Evolutionary conservation across 2,113 vertebrate species (phyloP).

Genomic region (Sander lucioperca): DNA sequence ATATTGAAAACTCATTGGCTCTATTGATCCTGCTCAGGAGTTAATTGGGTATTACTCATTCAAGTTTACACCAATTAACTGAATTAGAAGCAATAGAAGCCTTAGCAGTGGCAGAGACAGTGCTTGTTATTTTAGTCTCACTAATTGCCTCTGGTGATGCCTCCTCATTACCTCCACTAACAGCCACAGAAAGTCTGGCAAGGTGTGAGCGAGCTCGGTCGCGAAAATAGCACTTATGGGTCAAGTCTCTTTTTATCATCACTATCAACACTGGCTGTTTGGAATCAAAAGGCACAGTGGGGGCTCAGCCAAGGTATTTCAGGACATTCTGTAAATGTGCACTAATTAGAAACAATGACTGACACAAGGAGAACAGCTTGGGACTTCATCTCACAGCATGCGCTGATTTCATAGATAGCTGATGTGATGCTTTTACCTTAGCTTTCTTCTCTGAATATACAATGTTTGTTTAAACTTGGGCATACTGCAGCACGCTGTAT

Average conservation of each 20-base stretch:
- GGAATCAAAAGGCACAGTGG: constrained; percentile 63
- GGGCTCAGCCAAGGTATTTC: constrained; percentile 53
- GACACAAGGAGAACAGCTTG: constrained; percentile 62
- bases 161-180: constrained; percentile 61
- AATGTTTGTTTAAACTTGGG: neutral
- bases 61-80: constrained; percentile 67
- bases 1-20: constrained; percentile 61
- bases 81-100: constrained; percentile 43
- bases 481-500: neutral
- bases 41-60: constrained; percentile 72
- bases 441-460: neutral
- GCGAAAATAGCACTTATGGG: constrained; percentile 33
- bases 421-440: constrained; percentile 1
- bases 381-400: constrained; percentile 47
- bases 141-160: constrained; percentile 57
- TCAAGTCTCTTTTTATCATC: constrained; percentile 61
- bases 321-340: constrained; percentile 56
- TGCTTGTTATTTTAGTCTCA: constrained; percentile 40
- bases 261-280: constrained; percentile 58
- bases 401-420: constrained; percentile 18
- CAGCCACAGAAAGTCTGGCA: constrained; percentile 31
- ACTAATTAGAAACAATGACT: constrained; percentile 66
- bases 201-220: constrained; percentile 21
- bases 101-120: constrained; percentile 26
- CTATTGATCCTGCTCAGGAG: constrained; percentile 60